These are phyloP conservation scores for Boloria selene DNA, from an alignment of 2,888 invertebrate species.

Conservation along the genomic window DNA sequence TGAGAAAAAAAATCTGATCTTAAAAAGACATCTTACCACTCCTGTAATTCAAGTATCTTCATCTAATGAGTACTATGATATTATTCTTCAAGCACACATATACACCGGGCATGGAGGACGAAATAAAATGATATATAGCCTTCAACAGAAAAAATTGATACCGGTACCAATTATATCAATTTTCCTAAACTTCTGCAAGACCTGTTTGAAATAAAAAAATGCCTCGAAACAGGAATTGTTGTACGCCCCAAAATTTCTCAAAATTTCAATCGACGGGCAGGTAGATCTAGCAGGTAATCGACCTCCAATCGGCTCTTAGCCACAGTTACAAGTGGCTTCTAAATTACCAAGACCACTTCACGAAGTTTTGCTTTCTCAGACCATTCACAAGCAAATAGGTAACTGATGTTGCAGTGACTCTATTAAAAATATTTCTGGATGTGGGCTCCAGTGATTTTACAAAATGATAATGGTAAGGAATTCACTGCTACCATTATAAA, in stretches of 20 bases:
- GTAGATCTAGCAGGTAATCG: constrained; percentile 31
- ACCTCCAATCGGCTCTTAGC: constrained; percentile 31
- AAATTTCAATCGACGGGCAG: constrained; percentile 34
- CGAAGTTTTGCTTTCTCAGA: constrained; percentile 36
- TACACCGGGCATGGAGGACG: constrained; percentile 31
- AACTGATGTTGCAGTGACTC: constrained; percentile 31
- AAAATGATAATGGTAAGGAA: constrained; percentile 33
- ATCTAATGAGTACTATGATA: too few relatives aligned
- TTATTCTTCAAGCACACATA: too few relatives aligned
- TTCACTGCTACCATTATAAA: constrained; percentile 32
- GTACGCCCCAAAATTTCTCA: constrained; percentile 29
- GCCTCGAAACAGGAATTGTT: constrained; percentile 35
- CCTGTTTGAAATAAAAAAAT: constrained; percentile 34
- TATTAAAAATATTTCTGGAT: constrained; percentile 38
- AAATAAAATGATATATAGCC: constrained; percentile 28
- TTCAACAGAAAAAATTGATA: constrained; percentile 32
- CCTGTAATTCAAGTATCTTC: too few relatives aligned
- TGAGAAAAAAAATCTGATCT: too few relatives aligned
- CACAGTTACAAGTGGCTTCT: constrained; percentile 36
- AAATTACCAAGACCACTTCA: constrained; percentile 35
- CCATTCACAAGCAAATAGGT: constrained; percentile 33
- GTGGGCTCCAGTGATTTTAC: constrained; percentile 33
- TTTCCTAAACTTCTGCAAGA: constrained; percentile 31
- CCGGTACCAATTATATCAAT: constrained; percentile 28
- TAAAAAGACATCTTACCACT: too few relatives aligned